Evolutionary conservation across 1,140 invertebrate genomes (phyloP).

Genomic region (Mya arenaria): DNA sequence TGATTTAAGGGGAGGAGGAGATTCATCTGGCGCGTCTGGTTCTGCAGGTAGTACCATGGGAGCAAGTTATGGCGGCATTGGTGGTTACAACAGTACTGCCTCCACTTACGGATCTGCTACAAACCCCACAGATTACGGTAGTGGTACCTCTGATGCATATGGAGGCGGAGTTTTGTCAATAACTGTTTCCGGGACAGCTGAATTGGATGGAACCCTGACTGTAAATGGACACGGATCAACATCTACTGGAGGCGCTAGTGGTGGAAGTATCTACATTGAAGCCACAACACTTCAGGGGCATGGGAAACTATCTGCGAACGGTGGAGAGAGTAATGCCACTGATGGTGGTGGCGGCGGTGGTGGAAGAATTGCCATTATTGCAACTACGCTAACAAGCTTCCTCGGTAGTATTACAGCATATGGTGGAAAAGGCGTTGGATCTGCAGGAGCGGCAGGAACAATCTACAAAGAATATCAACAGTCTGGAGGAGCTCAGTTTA

Average conservation of each 20-base stretch:
- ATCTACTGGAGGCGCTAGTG: slow-evolving; percentile 63
- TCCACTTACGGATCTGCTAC: slow-evolving; percentile 62
- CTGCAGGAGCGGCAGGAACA: slow-evolving; percentile 68
- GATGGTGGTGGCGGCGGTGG: slow-evolving; percentile 70
- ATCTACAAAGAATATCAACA: slow-evolving; percentile 62
- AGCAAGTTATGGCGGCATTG: slow-evolving; percentile 68
- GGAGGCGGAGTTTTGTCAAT: slow-evolving; percentile 68
- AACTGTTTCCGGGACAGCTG: slow-evolving; percentile 22
- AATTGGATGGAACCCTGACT: slow-evolving; percentile 62
- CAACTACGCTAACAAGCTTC: slow-evolving; percentile 57
- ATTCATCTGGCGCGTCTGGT: slow-evolving; percentile 42
- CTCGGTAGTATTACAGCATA: slow-evolving; percentile 51
- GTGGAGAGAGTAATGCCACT: slow-evolving; percentile 46
- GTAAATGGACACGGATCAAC: slow-evolving; percentile 55
- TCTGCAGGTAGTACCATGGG: slow-evolving; percentile 51
- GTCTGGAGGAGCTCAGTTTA: slow-evolving; percentile 59
- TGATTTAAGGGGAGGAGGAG: slow-evolving; percentile 56
- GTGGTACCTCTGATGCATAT: slow-evolving; percentile 55
- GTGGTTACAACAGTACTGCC: slow-evolving; percentile 41
- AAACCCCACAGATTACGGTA: slow-evolving; percentile 59
- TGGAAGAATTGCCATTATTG: slow-evolving; percentile 65
- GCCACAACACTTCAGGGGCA: slow-evolving; percentile 64
- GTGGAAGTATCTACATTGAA: slow-evolving; percentile 65
- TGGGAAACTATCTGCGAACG: slow-evolving; percentile 64
- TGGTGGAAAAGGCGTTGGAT: slow-evolving; percentile 60